phyloP scores from a whole-genome alignment of 1,140 invertebrate species.

The Philotrypesis tridentata region DNA sequence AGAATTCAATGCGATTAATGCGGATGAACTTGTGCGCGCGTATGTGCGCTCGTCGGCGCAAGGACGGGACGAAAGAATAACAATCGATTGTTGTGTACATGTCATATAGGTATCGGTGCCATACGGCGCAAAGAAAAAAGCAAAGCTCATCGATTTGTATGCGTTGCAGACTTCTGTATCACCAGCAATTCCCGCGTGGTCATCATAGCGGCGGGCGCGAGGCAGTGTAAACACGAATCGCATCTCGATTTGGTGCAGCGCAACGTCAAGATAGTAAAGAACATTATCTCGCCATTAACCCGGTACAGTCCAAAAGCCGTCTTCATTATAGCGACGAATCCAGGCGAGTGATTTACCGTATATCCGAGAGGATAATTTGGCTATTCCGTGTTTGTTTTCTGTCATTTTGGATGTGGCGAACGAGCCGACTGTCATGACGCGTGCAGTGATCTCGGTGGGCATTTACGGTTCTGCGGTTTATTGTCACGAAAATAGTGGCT shows the following conservation, averaged over 20 bases:
- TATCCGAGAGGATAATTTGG: too few relatives aligned
- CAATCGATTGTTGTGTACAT: too few relatives aligned
- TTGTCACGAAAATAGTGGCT: too few relatives aligned
- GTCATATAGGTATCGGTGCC: too few relatives aligned
- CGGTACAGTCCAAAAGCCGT: slow-evolving; percentile 77
- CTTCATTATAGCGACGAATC: slow-evolving; percentile 78
- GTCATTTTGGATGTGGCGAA: background rate
- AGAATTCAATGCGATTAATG: background rate
- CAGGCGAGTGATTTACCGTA: slow-evolving; percentile 63
- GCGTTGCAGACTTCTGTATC: slow-evolving; percentile 74
- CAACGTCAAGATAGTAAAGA: slow-evolving; percentile 78
- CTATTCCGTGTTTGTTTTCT: too few relatives aligned
- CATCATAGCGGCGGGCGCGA: slow-evolving; percentile 77
- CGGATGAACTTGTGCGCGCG: background rate
- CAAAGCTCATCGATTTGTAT: background rate
- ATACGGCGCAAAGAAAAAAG: background rate
- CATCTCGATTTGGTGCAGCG: slow-evolving; percentile 75
- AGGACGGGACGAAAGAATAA: background rate
- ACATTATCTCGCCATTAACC: slow-evolving; percentile 75
- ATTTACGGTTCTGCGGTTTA: too few relatives aligned
- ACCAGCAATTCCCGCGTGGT: slow-evolving; percentile 76
- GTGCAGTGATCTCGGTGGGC: too few relatives aligned
- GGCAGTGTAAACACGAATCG: slow-evolving; percentile 75
- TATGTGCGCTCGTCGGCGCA: background rate
- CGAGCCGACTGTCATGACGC: background rate